Base-by-base conservation (phyloP, 1,140 invertebrate genomes). In the Chironomus striatipennis region DNA sequence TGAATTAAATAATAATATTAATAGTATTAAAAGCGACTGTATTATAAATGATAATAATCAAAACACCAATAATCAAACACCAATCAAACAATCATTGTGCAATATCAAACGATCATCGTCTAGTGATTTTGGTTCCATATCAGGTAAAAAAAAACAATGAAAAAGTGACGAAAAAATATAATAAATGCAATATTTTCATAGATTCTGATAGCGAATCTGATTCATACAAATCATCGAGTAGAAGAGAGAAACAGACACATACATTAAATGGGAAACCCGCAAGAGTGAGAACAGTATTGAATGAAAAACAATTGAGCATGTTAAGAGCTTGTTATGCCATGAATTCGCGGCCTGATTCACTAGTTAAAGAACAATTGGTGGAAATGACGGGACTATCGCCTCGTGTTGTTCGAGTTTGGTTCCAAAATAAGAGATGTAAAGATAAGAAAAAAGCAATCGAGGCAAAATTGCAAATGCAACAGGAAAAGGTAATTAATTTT, bases 321-420 rank as follows among this genome's bases (percentile, higher is more conserved):
- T 85, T 99, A 76, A 87, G 94, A 84, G 93, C 90, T 73, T 98
- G 96, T 84, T 99, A 99, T 85, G 93, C 93, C 65, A 95, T 95
- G 47, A 99, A 99, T 85, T 96, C 97, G 43, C 86, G 98, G 72
- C 98, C 98, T 9, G 98, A 99, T 84, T 97, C 97, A 9, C 87
- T 98, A 42, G 98, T 98, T 95, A 99, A 99, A 85, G 98, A 99
- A 82, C 96, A 99, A 82, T 86, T 99, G 74, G 97, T 98, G 8
- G 98, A 99, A 83, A 98, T 98, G 96, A 99, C 98, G 0, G 91
- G 94, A 0, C 88, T 99, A 2, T 96, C 93, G 78, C 96, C 96
- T 1, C 85, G 97, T 18, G 97, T 99, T 75, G 98, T 98, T 79
- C 87, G 97, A 79, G 97, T 98, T 18, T 99, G 97, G 97, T 98